Evolutionary conservation across 2,888 invertebrate species (phyloP), one percentile per base, ranked within the genome.

Genomic region (Zygothrica quintamaculata): DNA sequence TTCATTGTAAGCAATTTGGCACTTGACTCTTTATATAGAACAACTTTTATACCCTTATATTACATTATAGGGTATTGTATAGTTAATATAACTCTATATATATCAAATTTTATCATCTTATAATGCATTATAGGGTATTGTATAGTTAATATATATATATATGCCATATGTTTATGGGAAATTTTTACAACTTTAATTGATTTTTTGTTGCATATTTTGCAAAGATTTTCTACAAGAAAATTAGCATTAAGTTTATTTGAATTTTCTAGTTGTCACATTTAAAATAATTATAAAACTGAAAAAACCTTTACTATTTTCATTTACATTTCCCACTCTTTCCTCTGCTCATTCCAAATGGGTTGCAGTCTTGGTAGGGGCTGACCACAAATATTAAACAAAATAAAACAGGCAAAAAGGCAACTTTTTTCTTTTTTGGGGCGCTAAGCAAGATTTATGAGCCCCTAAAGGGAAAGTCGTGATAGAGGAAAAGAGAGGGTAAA

Each of bases 371-470:
- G 34, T 7, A 6, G 25, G 9, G 31, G 18, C 6, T 6, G 31
- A 52, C 62, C 69, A 55, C 65, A 72, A 56, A 68, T 48, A 62
- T 57, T 57, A 29, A 62, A 43, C 53, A 57, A 36, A 29, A 16
- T n/a, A 61, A 25, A 31, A 29, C 31, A 18, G 34, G 13, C 15
- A 3, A 15, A 73, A 74, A 42, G 66, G 48, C 52, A 48, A 26
- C 66, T 7, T 15, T 33, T 22, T 48, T 34, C 39, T 37, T 62
- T 59, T 51, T 56, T 50, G 59, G 50, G 59, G 50, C 73, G 58
- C 84, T 79, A 80, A 80, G 80, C 79, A 80, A 85, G 80, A 80
- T 85, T 80, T 80, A 80, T 80, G 80, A 70, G 84, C 34, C 79
- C 82, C 85, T 52, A 16, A 59, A 64, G 72, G 58, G 58, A 15